Base-by-base conservation (phyloP, 2,888 invertebrate genomes). In the Sussaba pulchella region DNA sequence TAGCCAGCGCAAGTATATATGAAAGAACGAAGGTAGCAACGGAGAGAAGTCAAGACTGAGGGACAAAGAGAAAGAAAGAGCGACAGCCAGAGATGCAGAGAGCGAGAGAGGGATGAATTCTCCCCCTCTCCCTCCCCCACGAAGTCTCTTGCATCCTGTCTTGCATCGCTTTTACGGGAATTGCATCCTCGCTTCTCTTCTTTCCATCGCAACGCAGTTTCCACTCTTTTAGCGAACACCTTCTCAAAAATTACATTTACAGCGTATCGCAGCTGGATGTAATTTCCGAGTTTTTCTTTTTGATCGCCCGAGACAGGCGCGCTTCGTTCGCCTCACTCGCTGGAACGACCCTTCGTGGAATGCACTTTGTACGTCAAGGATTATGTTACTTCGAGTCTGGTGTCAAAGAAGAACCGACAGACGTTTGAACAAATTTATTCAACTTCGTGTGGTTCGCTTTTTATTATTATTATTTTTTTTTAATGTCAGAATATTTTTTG, bases 101-200 rank as follows among this genome's bases (percentile, higher is more conserved):
- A 52, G 26, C 45, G 9, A 19, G 50, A 59, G 43, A 67, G 39
- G 39, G 70, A 72, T 52, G 47, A 39, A 63, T 54, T 41, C 43
- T 12, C 57, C 14, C 14, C 43, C 12, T 9, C 10, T 41, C 26
- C 8, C 36, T 5, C 43, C 39, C 39, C 50, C 66, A 59, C 61
- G 26, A 45, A 45, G 57, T 75, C 52, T 43, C 73, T 67, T 61
- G 57, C 71, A 76, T 64, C 57, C 61, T 71, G 31, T 54, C 52
- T 54, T 67, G 66, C 21, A 50, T 67, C 66, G 73, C 64, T 77
- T 63, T 70, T 77, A 71, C 77, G 39, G 77, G 64, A 77, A 77
- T 71, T 77, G 77, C 77, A 71, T 71, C 71, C 19, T 47, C 19
- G 26, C 36, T 31, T 59, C n/a, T 39, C 21, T 12, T 43, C 31